Conservation (phyloP, 1,140 invertebrate genomes). For the Chionoecetes opilio region DNA sequence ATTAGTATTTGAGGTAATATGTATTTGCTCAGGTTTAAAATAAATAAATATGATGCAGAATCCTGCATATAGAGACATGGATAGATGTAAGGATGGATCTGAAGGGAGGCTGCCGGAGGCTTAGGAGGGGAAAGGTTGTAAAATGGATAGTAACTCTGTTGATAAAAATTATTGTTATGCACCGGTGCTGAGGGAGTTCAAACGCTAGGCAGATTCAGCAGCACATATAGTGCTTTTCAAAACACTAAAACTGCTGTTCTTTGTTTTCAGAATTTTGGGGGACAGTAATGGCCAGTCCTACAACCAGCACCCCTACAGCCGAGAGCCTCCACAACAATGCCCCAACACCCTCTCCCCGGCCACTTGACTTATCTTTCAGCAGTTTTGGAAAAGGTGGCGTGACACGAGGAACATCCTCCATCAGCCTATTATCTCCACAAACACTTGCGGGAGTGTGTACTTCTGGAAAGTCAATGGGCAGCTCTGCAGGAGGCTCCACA, state of each 20-base stretch:
- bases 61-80: too few relatives aligned
- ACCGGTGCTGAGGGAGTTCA: too few relatives aligned
- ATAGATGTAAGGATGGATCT: too few relatives aligned
- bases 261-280: constrained; percentile 91
- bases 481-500: constrained; percentile 73
- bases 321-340: constrained; percentile 54
- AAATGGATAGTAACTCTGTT: too few relatives aligned
- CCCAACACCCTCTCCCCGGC: constrained; percentile 86
- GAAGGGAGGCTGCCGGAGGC: too few relatives aligned
- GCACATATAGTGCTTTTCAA: too few relatives aligned
- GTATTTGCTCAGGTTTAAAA: too few relatives aligned
- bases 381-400: constrained; percentile 78
- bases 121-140: too few relatives aligned
- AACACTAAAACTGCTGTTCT: constrained; percentile 18
- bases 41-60: too few relatives aligned
- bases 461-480: constrained; percentile 47
- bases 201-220: too few relatives aligned
- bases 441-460: constrained; percentile 40
- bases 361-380: constrained; percentile 82
- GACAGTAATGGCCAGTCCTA: constrained; percentile 91
- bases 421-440: constrained; percentile 69
- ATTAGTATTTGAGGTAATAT: too few relatives aligned
- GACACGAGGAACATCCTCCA: constrained; percentile 67
- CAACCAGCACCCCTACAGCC: constrained; percentile 81
- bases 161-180: too few relatives aligned